A percentile compares a stretch with the other conserved stretches of the same genome.
phyloP scores from a whole-genome alignment of 1,140 invertebrate genomes.

The Akabosia matsudoensis region DNA sequence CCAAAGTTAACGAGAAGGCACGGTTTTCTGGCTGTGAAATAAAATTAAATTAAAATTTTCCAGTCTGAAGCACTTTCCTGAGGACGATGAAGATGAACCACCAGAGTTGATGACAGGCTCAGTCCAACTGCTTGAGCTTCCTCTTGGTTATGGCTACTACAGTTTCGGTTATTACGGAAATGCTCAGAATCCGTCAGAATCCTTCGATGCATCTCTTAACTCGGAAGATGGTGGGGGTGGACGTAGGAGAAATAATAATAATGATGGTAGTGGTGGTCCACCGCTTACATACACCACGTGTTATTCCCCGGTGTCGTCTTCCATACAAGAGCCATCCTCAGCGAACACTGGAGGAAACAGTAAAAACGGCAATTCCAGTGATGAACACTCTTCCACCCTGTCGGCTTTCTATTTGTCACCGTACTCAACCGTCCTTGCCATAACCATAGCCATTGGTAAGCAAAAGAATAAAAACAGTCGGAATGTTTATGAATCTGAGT shows the following conservation, averaged over 20 bases:
- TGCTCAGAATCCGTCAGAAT: constrained; percentile 18
- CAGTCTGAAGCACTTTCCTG: constrained; percentile 12
- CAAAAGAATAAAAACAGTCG: too few relatives aligned
- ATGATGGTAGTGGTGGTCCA: constrained; percentile 25
- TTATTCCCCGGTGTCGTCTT: constrained; percentile 41
- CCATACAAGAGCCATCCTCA: constrained; percentile 27
- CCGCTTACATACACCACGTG: constrained; percentile 44
- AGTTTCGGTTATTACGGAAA: constrained; percentile 23
- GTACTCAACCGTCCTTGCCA: constrained; percentile 75
- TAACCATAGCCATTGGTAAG: constrained; percentile 75
- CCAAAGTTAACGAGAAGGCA: background rate
- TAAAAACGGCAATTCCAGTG: background rate
- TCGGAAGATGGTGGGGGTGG: background rate
- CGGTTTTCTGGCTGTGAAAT: background rate
- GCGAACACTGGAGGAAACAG: background rate
- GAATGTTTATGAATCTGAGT: too few relatives aligned
- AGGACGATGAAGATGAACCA: constrained; percentile 19
- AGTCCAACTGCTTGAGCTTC: constrained; percentile 10
- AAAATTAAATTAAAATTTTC: constrained; percentile 25
- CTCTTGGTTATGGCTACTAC: constrained; percentile 19
- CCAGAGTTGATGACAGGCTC: background rate
- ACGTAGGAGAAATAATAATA: background rate
- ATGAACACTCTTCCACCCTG: constrained; percentile 15
- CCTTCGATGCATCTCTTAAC: background rate
- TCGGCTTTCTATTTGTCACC: constrained; percentile 60